These are phyloP conservation scores for Paedocypris sp. DNA, from an alignment of 2,113 vertebrate genomes.

Conservation along the genomic window DNA sequence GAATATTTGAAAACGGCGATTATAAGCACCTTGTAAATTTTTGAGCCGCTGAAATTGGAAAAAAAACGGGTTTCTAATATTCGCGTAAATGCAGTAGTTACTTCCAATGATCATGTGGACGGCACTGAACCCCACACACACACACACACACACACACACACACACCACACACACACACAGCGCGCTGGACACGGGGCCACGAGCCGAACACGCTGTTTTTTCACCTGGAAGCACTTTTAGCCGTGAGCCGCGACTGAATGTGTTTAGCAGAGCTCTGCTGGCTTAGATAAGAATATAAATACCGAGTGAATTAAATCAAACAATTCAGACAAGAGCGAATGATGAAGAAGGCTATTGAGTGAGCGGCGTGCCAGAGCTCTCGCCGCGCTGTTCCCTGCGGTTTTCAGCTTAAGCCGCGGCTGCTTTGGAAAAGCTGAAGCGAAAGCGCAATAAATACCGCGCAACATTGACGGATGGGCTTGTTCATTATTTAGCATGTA, in stretches of 20 bases:
- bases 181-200: too few relatives aligned
- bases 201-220: not conserved
- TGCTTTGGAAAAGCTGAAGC: slow-evolving; percentile 39
- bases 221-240: slow-evolving; percentile 15
- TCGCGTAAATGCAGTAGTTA: too few relatives aligned
- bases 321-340: slow-evolving; percentile 20
- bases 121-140: too few relatives aligned
- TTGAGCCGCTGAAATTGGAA: too few relatives aligned
- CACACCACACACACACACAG: too few relatives aligned
- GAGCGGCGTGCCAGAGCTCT: slow-evolving; percentile 18
- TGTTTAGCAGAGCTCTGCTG: not conserved
- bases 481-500: slow-evolving; percentile 49
- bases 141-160: too few relatives aligned
- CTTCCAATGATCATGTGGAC: too few relatives aligned
- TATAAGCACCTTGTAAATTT: too few relatives aligned
- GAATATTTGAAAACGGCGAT: too few relatives aligned
- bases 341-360: slow-evolving; percentile 28
- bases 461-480: slow-evolving; percentile 41
- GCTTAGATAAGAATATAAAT: not conserved
- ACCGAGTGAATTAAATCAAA: slow-evolving; percentile 12
- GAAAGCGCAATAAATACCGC: slow-evolving; percentile 39
- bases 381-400: slow-evolving; percentile 30
- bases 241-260: not conserved
- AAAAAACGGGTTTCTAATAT: too few relatives aligned
- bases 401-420: slow-evolving; percentile 22